phyloP scores from a whole-genome alignment of 2,888 invertebrate species.

The Idaea straminata region DNA sequence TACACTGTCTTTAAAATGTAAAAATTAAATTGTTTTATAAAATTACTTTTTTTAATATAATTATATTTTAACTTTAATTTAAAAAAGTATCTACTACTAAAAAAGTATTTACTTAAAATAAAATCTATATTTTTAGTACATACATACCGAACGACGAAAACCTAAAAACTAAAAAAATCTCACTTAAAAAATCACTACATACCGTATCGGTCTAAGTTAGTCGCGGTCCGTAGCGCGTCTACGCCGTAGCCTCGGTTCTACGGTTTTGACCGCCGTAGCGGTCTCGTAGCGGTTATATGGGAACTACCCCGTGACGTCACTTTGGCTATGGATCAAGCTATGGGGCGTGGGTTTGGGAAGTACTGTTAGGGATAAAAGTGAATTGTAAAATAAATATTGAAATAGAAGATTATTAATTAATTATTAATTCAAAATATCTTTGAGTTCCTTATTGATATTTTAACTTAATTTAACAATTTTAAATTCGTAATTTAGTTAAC shows the following conservation, averaged over 20 bases:
- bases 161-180: slow-evolving; percentile 19
- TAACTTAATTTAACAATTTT: too few species aligned
- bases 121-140: too few species aligned
- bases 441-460: background rate
- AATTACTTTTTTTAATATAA: too few species aligned
- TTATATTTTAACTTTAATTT: too few species aligned
- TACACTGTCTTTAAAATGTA: too few species aligned
- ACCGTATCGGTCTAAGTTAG: slow-evolving; percentile 34
- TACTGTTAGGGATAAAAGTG: slow-evolving; percentile 44
- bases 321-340: slow-evolving; percentile 50
- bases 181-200: slow-evolving; percentile 15
- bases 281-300: slow-evolving; percentile 59
- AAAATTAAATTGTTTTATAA: too few species aligned
- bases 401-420: background rate
- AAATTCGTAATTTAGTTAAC: too few species aligned
- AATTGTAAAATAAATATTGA: slow-evolving; percentile 20
- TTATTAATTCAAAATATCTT: background rate
- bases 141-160: slow-evolving; percentile 6
- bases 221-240: slow-evolving; percentile 60
- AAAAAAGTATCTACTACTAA: too few species aligned
- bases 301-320: slow-evolving; percentile 61
- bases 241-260: slow-evolving; percentile 62
- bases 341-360: slow-evolving; percentile 55
- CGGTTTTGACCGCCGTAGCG: slow-evolving; percentile 58
- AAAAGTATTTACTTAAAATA: too few species aligned